phyloP scores from a whole-genome alignment of 2,113 vertebrate species.

The Ctenodactylus gundi region DNA sequence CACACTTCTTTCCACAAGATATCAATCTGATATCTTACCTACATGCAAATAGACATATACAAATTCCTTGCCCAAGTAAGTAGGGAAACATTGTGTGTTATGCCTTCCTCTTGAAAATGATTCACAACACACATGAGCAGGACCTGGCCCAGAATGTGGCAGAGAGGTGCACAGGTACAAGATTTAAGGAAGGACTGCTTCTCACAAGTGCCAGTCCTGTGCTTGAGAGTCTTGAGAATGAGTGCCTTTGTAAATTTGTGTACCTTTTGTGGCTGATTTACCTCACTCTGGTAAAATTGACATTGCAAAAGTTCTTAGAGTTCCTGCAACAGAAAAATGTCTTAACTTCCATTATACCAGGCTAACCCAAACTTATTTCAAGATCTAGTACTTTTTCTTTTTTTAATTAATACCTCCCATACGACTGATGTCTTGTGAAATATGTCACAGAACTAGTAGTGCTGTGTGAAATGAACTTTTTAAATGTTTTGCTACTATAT shows the following conservation, averaged over 20 bases:
- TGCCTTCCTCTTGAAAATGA: not conserved
- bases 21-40: not conserved
- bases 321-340: not conserved
- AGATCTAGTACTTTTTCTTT: not conserved
- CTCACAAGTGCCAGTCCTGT: not conserved
- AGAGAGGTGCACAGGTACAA: not conserved
- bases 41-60: not conserved
- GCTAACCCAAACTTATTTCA: not conserved
- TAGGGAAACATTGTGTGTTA: not conserved
- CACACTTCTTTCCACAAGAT: not conserved
- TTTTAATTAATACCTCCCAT: not conserved
- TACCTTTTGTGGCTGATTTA: not conserved
- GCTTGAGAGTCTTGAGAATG: not conserved
- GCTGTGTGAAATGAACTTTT: constrained; percentile 19
- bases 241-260: not conserved
- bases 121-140: not conserved
- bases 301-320: not conserved
- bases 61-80: not conserved
- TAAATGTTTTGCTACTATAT: not conserved
- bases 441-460: not conserved
- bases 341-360: not conserved
- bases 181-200: not conserved
- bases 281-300: not conserved
- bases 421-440: not conserved
- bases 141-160: not conserved